A percentile compares a stretch with the other conserved stretches of the same genome.
Conservation (phyloP, 2,888 invertebrate species). For the Glyphotaelius pellucidus region DNA sequence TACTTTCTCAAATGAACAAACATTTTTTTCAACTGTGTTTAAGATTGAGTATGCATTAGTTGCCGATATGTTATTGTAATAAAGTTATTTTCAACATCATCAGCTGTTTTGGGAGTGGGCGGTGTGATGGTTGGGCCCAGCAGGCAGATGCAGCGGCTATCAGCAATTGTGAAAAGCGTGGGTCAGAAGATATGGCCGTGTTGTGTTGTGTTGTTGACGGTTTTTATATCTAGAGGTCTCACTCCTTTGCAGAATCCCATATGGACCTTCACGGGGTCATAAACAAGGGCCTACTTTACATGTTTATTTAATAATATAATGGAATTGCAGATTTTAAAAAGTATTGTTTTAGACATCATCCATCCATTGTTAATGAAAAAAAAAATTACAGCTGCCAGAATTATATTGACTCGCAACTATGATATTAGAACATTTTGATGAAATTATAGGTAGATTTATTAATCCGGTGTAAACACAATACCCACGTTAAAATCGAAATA, state of each 20-base stretch:
- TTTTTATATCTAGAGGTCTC: not conserved
- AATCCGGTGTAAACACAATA: not conserved
- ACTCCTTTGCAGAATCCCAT: not conserved
- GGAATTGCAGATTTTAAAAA: not conserved
- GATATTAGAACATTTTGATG: not conserved
- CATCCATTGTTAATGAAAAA: too few species aligned
- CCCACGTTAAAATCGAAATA: not conserved
- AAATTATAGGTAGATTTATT: not conserved
- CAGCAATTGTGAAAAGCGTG: not conserved
- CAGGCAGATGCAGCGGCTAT: not conserved
- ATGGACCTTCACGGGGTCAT: not conserved
- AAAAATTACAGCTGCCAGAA: too few species aligned
- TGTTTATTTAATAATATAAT: not conserved
- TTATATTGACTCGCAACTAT: too few species aligned
- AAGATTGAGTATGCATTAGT: not conserved
- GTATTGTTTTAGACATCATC: too few species aligned
- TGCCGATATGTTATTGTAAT: too few species aligned
- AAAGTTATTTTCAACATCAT: not conserved
- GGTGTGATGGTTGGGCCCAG: not conserved
- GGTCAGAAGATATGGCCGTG: not conserved
- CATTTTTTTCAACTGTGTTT: not conserved
- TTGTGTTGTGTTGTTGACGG: not conserved
- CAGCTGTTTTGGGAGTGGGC: not conserved
- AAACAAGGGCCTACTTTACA: not conserved
- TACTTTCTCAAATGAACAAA: too few species aligned